These are phyloP conservation scores for Watersipora subatra DNA, from an alignment of 1,140 invertebrate species.

Conservation along the genomic window DNA sequence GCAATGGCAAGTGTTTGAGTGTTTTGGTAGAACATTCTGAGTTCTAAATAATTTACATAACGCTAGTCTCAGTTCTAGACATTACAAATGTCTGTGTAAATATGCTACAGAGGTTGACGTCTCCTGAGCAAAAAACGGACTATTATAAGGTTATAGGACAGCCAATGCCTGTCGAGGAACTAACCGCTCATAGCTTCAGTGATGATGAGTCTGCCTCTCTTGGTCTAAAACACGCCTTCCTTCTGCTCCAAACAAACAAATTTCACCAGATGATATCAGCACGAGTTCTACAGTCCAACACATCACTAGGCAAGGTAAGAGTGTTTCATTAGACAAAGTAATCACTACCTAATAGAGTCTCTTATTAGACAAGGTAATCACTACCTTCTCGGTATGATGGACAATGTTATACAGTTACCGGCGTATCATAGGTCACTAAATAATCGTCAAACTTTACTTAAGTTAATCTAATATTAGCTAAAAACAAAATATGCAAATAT, in stretches of 20 bases:
- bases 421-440: too few relatives aligned
- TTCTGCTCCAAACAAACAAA: constrained; percentile 47
- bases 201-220: constrained; percentile 34
- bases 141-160: not conserved
- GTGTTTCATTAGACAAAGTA: too few relatives aligned
- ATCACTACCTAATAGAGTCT: too few relatives aligned
- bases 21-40: not conserved
- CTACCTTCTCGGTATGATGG: too few relatives aligned
- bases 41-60: not conserved
- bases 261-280: constrained; percentile 49
- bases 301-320: constrained; percentile 45
- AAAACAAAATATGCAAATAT: too few relatives aligned
- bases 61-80: not conserved
- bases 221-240: constrained; percentile 48
- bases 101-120: too few relatives aligned
- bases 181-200: constrained; percentile 68
- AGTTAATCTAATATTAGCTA: too few relatives aligned
- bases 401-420: too few relatives aligned
- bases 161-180: constrained; percentile 51
- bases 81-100: too few relatives aligned
- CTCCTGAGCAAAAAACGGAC: too few relatives aligned
- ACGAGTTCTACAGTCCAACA: constrained; percentile 46
- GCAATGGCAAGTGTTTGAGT: not conserved
- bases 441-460: too few relatives aligned
- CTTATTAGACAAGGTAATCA: too few relatives aligned